Conservation (phyloP, 1,140 invertebrate genomes). For the Heliconius melpomene region DNA sequence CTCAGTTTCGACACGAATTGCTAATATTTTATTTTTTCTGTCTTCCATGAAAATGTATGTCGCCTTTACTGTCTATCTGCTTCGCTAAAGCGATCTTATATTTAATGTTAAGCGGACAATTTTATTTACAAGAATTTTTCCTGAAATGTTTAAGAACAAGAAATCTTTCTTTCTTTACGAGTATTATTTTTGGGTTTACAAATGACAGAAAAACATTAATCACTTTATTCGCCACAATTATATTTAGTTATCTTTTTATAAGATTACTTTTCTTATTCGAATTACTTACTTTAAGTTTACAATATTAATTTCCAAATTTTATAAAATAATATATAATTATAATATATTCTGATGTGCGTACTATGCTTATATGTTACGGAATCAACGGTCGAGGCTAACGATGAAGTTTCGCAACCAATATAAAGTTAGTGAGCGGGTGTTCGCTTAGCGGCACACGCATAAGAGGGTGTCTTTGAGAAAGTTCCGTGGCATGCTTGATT, state of each 20-base stretch:
- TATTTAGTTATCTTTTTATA: conserved; percentile 38
- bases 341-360: conserved; percentile 18
- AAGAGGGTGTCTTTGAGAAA: conserved; percentile 74
- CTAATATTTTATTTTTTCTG: conserved; percentile 54
- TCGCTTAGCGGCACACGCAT: conserved; percentile 74
- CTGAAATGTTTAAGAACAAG: conserved; percentile 53
- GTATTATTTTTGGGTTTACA: conserved; percentile 61
- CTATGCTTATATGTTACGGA: conserved; percentile 17
- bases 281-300: background rate
- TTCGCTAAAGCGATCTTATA: conserved; percentile 68
- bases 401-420: conserved; percentile 74
- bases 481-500: conserved; percentile 78
- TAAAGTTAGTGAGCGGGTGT: conserved; percentile 69
- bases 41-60: conserved; percentile 72
- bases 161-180: conserved; percentile 45
- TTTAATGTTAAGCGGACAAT: conserved; percentile 70
- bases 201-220: conserved; percentile 48
- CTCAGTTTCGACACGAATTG: conserved; percentile 58
- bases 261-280: background rate
- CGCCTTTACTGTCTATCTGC: conserved; percentile 69
- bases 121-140: conserved; percentile 63
- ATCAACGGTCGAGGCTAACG: conserved; percentile 45
- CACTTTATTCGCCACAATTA: conserved; percentile 46
- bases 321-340: conserved; percentile 28
- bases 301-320: background rate